phyloP scores from a whole-genome alignment of 2,113 vertebrate genomes.

The Mus spicilegus region DNA sequence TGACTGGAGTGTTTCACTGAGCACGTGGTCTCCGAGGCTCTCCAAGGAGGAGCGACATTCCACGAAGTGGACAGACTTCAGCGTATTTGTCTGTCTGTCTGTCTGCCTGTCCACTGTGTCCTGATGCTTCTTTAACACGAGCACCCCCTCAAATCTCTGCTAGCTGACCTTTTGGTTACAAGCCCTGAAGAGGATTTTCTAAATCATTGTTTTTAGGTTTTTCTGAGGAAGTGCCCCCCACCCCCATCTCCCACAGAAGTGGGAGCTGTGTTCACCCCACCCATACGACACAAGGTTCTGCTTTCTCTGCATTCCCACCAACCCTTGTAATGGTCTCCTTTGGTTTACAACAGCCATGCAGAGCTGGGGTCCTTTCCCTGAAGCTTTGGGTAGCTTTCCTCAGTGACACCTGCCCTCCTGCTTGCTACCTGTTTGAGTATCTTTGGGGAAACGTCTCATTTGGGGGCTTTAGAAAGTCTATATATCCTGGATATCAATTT shows the following conservation, averaged over 20 bases:
- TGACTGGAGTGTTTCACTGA: neutral
- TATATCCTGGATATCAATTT: too few species aligned
- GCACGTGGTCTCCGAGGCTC: too few species aligned
- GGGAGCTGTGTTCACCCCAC: too few species aligned
- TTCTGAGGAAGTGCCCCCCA: neutral
- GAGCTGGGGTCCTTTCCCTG: neutral
- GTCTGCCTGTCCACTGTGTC: too few species aligned
- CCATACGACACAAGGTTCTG: rapidly evolving
- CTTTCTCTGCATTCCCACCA: neutral
- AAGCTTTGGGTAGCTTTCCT: neutral
- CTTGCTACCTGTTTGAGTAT: neutral
- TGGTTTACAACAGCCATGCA: neutral
- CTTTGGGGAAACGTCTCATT: neutral
- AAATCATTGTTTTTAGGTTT: neutral
- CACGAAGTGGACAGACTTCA: rapidly evolving
- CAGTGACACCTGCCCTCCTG: too few species aligned
- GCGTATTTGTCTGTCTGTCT: too few species aligned
- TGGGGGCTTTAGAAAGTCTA: neutral
- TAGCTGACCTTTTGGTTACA: too few species aligned
- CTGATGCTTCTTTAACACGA: too few species aligned
- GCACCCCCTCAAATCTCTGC: too few species aligned
- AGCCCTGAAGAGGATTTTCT: neutral
- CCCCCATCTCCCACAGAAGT: neutral
- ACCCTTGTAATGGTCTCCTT: neutral
- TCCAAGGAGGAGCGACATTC: too few species aligned